These are phyloP conservation scores for Aurelia sp. DNA, from an alignment of 30 jellyfish, hydroid and myxozoan species.

Conservation along the genomic window DNA sequence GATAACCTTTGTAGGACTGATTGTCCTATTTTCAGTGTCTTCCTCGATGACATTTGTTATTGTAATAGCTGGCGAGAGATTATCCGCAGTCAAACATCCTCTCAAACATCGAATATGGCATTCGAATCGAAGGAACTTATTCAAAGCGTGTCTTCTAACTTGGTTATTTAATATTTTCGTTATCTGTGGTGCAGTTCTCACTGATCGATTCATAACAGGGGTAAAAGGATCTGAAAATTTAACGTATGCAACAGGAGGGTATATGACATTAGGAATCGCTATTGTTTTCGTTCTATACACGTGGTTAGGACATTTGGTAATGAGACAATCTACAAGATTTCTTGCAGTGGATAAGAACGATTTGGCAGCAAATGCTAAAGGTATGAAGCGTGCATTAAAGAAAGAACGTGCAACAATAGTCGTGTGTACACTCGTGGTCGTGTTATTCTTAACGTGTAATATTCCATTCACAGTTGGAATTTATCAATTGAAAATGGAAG, in stretches of 20 bases:
- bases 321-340: not conserved
- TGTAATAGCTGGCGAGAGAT: no score
- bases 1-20: no score
- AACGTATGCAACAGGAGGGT: not conserved
- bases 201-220: not conserved
- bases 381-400: slow-evolving; percentile 27
- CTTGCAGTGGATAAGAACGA: slow-evolving; percentile 26
- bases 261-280: not conserved
- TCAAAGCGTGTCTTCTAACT: not conserved
- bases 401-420: slow-evolving; percentile 41
- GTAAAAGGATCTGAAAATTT: not conserved
- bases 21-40: no score
- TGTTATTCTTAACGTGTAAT: slow-evolving; percentile 31
- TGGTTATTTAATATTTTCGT: slow-evolving; percentile 11
- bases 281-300: slow-evolving; percentile 14
- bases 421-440: slow-evolving; percentile 34
- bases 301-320: slow-evolving; percentile 15
- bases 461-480: slow-evolving; percentile 10
- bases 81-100: no score
- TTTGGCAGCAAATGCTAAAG: not conserved
- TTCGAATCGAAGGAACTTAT: not conserved
- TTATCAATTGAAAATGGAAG: not conserved
- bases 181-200: not conserved
- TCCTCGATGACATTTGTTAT: no score
- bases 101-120: no score